phyloP scores from a whole-genome alignment of 2,113 vertebrate genomes.

The Microcebus lehilahytsara region DNA sequence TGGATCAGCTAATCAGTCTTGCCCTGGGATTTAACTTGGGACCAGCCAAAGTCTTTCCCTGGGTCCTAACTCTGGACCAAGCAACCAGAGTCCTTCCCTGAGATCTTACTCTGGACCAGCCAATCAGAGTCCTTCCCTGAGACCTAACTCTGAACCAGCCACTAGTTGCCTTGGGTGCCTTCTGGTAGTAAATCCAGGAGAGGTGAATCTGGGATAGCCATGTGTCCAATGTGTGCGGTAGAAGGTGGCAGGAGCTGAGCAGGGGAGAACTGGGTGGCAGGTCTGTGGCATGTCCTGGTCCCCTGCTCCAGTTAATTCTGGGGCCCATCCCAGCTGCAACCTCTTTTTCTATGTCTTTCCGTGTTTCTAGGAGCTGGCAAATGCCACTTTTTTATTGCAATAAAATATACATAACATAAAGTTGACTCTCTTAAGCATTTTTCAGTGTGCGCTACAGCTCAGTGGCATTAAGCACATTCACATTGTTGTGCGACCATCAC shows the following conservation, averaged over 20 bases:
- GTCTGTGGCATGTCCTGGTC: neutral
- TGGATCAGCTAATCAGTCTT: neutral
- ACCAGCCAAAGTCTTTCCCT: neutral
- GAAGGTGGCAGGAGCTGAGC: neutral
- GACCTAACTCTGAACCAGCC: neutral
- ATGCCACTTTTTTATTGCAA: neutral
- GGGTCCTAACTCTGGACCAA: neutral
- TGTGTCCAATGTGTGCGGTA: neutral
- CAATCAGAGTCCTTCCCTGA: neutral
- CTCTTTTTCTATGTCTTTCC: neutral
- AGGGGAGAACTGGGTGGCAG: neutral
- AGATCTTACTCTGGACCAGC: neutral
- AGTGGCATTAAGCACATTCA: neutral
- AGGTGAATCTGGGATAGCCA: neutral
- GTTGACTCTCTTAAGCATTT: too few species aligned
- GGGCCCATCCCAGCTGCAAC: neutral
- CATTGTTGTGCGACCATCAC: accelerated
- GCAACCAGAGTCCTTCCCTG: too few species aligned
- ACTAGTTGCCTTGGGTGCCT: neutral
- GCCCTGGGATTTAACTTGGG: neutral
- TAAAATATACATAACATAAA: neutral
- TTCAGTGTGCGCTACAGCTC: neutral
- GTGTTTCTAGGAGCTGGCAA: neutral
- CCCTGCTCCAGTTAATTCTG: neutral
- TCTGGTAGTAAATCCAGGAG: neutral